Evolutionary conservation across 2,888 invertebrate genomes (phyloP), one percentile per base, ranked within the genome.

Genomic region (Tridacna crocea): DNA sequence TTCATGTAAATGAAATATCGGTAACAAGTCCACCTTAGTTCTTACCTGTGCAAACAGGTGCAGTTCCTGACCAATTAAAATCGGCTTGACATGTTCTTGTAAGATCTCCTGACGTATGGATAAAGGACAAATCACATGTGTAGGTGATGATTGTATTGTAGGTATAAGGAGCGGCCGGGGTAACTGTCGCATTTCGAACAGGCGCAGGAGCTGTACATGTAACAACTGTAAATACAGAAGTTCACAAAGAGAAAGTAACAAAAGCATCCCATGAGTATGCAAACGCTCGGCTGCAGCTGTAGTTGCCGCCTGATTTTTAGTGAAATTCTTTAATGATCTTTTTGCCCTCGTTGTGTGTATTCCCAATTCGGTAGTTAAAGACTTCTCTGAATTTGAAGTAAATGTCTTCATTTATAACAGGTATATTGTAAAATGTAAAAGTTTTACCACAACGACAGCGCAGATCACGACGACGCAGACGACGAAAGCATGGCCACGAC

Each of bases 31-130:
- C 36, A 36, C 8, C 36, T 36, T 36, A 4, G 36, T 2, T 46
- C 58, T 60, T 80, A 85, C 85, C 66, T 76, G 83, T 78, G 72
- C 86, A 86, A 13, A 75, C 63, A 24, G 86, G 86, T 12, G 73
- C 26, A 17, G 48, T 70, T 11, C 83, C 83, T 11, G 79, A 77
- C 83, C 83, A 86, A 11, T 12, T 60, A 3, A 68, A 78, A 22
- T 75, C 19, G 0, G 72, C 75, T 46, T 86, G 48, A 26, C 86
- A 86, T n/a, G 81, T 82, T 36, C 83, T 72, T 2, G n/a, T 27
- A 2, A 86, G 72, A 65, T 86, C 72, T 10, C 86, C 86, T 0
- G 61, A 63, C 19, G 83, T 82, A 46, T 80, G 81, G 22, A 51
- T 75, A 27, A 61, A 86, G 0, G 79, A 66, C 0, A 80, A 55